Evolutionary conservation across 1,140 invertebrate genomes (phyloP), one percentile per base, ranked within the genome.

Genomic region (Camponotus vicinus): DNA sequence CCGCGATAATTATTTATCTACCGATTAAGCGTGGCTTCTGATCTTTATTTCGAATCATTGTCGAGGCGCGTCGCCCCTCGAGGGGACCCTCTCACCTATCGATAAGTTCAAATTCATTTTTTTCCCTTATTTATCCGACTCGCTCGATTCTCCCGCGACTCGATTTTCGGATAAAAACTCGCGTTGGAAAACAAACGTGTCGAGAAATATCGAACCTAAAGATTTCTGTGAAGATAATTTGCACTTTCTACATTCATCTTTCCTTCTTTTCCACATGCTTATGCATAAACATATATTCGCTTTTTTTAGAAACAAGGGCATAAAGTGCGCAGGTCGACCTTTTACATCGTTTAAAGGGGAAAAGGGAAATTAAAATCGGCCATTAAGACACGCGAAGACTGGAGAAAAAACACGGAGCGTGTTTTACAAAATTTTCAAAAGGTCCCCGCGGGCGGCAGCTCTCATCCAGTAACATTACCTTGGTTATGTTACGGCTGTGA

Each of bases 401-500:
- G 67, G 37, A 42, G 27, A 18, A 15, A 11, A 49, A 3, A 61
- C 34, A 45, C 18, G 21, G 15, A 13, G 27, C 0, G 2, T 45
- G 2, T 45, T 71, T 27, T 18, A 2, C 13, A 59, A 87, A 90
- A 90, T 90, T 88, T 82, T 71, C 70, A 80, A 90, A 88, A 85
- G 76, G 49, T 76, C 59, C n/a, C 88, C 45, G 40, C 78, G 77
- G 86, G 57, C 64, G 76, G 85, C 70, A 59, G 55, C 59, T 37
- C 59, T 37, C 59, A 18, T 40, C 52, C 40, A 84, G 88, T 90
- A 85, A 89, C 88, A 64, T 89, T 87, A 84, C 78, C 89, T 90
- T 76, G 79, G 78, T 90, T 89, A 83, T 89, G 77, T 87, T 67
- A 21, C 73, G 67, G 34, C 70, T 63, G 84, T 64, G 21, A 55